A percentile compares a stretch with the other conserved stretches of the same genome.
Conservation (phyloP, 1,140 invertebrate species). For the Atta colombica region DNA sequence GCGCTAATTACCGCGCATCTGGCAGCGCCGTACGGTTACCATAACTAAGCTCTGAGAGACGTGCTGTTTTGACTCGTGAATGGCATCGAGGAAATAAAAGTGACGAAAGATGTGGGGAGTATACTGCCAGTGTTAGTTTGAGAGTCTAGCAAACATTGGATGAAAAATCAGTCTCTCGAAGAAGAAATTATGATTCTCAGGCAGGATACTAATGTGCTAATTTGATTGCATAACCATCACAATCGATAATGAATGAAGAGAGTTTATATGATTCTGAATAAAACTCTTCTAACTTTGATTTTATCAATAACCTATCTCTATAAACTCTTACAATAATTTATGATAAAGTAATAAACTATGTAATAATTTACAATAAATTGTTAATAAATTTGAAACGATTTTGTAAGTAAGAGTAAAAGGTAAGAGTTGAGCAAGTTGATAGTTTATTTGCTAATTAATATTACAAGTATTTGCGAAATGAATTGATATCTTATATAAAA, state of each 20-base stretch:
- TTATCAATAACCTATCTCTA: background rate
- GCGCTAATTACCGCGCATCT: slow-evolving; percentile 73
- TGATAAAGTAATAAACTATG: background rate
- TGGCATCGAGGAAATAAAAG: slow-evolving; percentile 44
- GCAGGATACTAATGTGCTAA: slow-evolving; percentile 12
- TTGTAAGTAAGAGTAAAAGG: too few relatives aligned
- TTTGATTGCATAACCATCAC: background rate
- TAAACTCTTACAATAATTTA: background rate
- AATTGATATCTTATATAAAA: background rate
- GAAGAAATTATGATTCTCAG: background rate
- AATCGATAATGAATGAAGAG: background rate
- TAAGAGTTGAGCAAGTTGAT: background rate
- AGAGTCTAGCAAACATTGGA: background rate
- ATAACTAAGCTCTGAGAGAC: slow-evolving; percentile 22
- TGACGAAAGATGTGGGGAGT: slow-evolving; percentile 1
- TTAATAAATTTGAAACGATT: background rate
- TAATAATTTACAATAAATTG: background rate
- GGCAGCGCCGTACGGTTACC: slow-evolving; percentile 43
- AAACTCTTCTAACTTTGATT: background rate
- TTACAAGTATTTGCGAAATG: background rate
- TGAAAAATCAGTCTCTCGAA: background rate
- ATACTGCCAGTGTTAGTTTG: background rate
- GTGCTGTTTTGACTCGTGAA: slow-evolving; percentile 46
- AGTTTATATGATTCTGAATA: background rate
- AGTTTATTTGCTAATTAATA: background rate